Conservation (phyloP, 2,888 invertebrate genomes). For the Pycnomerus fuliginosus region DNA sequence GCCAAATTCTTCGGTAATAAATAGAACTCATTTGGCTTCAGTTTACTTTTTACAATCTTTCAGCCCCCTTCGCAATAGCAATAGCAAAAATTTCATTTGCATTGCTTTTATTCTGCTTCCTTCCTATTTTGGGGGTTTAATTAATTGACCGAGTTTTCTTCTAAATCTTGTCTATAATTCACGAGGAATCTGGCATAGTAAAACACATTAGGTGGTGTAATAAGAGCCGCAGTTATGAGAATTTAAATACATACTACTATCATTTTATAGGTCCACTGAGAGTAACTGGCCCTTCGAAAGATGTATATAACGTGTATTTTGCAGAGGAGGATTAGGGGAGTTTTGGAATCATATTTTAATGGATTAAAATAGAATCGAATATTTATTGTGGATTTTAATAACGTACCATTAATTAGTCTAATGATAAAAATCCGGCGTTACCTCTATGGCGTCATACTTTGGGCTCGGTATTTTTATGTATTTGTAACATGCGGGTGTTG, state of each 20-base stretch:
- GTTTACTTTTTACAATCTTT: too few relatives aligned
- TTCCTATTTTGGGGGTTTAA: too few relatives aligned
- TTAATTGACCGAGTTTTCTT: background rate
- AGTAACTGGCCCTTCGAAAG: slow-evolving; percentile 38
- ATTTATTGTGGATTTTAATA: slow-evolving; percentile 27
- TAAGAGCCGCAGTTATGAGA: slow-evolving; percentile 41
- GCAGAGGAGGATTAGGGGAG: slow-evolving; percentile 32
- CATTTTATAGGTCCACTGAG: slow-evolving; percentile 37
- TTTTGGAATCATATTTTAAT: slow-evolving; percentile 38
- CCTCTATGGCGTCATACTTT: too few relatives aligned
- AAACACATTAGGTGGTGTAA: slow-evolving; percentile 39
- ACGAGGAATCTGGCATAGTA: slow-evolving; percentile 35
- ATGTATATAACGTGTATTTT: slow-evolving; percentile 36
- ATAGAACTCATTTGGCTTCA: too few relatives aligned
- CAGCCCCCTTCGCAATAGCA: too few relatives aligned
- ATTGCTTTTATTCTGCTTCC: too few relatives aligned
- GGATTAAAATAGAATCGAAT: slow-evolving; percentile 34
- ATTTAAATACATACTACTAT: slow-evolving; percentile 43
- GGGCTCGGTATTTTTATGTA: slow-evolving; percentile 25
- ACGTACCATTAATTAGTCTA: too few relatives aligned
- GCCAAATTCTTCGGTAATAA: too few relatives aligned
- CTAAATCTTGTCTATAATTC: slow-evolving; percentile 37
- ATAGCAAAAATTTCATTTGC: too few relatives aligned
- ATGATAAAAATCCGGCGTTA: too few relatives aligned
- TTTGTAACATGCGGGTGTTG: slow-evolving; percentile 24